Evolutionary conservation across 2,113 vertebrate genomes (phyloP).

Genomic region (Dipodomys spectabilis): DNA sequence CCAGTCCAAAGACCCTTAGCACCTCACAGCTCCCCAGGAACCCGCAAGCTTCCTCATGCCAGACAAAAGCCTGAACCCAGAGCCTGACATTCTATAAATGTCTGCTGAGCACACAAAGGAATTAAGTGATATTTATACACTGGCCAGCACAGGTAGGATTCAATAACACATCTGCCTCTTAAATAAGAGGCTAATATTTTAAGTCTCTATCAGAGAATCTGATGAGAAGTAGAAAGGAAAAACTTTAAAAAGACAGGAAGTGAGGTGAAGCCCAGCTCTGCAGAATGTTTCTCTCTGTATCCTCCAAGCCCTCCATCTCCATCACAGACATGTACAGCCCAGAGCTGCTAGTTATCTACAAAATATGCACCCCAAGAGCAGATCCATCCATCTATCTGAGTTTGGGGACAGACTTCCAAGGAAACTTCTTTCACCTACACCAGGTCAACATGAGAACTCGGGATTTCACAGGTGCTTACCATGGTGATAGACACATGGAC

Average conservation of each 20-base stretch:
- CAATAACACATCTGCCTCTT: conserved; percentile 1
- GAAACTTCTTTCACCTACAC: neutral
- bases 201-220: conserved; percentile 27
- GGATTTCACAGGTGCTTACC: neutral
- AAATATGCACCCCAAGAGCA: neutral
- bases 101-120: neutral
- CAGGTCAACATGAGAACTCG: neutral
- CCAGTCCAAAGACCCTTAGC: neutral
- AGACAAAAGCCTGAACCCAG: neutral
- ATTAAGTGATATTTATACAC: conserved; percentile 53
- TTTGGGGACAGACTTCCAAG: neutral
- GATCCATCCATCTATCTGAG: neutral
- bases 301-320: neutral
- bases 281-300: neutral
- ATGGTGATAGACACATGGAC: neutral
- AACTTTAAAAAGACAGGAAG: neutral
- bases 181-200: conserved; percentile 55
- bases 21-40: neutral
- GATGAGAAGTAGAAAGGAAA: neutral
- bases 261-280: neutral
- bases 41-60: neutral
- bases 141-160: conserved; percentile 17
- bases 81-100: neutral
- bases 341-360: neutral
- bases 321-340: neutral